Evolutionary conservation across 2,888 invertebrate genomes (phyloP), one percentile per base, ranked within the genome.

Genomic region (Lasioglossum pauxillum): DNA sequence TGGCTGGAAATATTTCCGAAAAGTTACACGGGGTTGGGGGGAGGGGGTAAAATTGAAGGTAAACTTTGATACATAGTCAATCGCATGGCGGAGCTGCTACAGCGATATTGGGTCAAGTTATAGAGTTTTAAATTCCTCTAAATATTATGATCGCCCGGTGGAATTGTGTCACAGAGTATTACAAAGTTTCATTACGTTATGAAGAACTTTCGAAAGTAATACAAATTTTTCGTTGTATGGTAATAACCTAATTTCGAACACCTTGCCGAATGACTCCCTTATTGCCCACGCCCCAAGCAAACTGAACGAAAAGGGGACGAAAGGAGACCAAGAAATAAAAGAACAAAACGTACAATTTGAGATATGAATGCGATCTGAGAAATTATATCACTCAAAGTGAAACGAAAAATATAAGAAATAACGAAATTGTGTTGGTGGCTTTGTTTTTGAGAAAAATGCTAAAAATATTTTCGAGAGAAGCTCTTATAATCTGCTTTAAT

Each of bases 61-160:
- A 77, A 38, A 77, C 35, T 77, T 27, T 41, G 10, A 41, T 38
- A 49, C 69, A 53, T 53, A 77, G 38, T 53, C 5, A 19, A 69
- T 49, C 69, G 27, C 69, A 44, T 57, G 75, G 31, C 49, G 64
- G n/a, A n/a, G 35, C 31, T 35, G 35, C 27, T 60, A 41, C 16
- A 12, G 27, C 60, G 44, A 49, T 75, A 84, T 44, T 72, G 78
- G 60, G 71, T 74, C 67, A 78, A 78, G 71, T 75, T 71, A 60
- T 49, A 75, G 46, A 31, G 19, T 69, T 73, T 71, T 44, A 83
- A 64, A 64, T 67, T 76, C 16, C 76, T 1, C 57, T 27, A 35
- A 64, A 76, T 31, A 67, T 76, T 64, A 27, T 44, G 31, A 71
- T 71, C 41, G 23, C 44, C 57, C 23, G 44, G 12, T 19, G 31